A percentile compares a stretch with the other conserved stretches of the same genome.
Evolutionary conservation across 2,888 invertebrate genomes (phyloP).

Genomic region (Portevinia maculata): DNA sequence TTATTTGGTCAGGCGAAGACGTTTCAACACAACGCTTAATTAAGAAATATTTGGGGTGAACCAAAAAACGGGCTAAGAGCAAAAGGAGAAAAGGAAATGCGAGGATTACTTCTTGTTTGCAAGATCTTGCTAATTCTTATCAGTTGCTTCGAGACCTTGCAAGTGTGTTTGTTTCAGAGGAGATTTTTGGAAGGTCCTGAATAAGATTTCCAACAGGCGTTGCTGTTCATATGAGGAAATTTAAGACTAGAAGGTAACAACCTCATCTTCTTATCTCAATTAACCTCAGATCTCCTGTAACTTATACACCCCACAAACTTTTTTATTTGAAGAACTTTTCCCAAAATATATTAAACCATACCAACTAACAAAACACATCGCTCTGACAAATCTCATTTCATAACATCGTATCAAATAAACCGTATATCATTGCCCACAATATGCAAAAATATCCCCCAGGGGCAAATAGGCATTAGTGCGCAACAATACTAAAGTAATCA

Average conservation of each 20-base stretch:
- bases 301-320: not conserved
- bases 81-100: constrained; percentile 74
- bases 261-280: too few relatives aligned
- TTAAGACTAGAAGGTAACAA: too few relatives aligned
- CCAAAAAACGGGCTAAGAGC: constrained; percentile 76
- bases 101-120: constrained; percentile 74
- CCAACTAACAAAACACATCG: constrained; percentile 26
- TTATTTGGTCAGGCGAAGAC: constrained; percentile 77
- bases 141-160: not conserved
- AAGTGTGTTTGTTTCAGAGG: constrained; percentile 54
- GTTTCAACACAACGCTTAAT: constrained; percentile 76
- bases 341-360: constrained; percentile 18
- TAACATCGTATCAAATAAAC: constrained; percentile 50
- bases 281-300: not conserved
- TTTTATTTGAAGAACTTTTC: not conserved
- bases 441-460: constrained; percentile 36
- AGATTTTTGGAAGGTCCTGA: too few relatives aligned
- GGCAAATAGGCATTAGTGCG: constrained; percentile 43
- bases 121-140: not conserved
- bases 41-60: constrained; percentile 76
- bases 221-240: too few relatives aligned
- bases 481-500: constrained; percentile 57
- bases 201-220: too few relatives aligned
- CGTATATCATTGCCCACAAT: constrained; percentile 39
- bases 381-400: constrained; percentile 51